Percentiles rank a stretch among this genome's conserved stretches.
Evolutionary conservation across 2,113 vertebrate genomes (phyloP).

Genomic region (Eudorcas thomsonii): DNA sequence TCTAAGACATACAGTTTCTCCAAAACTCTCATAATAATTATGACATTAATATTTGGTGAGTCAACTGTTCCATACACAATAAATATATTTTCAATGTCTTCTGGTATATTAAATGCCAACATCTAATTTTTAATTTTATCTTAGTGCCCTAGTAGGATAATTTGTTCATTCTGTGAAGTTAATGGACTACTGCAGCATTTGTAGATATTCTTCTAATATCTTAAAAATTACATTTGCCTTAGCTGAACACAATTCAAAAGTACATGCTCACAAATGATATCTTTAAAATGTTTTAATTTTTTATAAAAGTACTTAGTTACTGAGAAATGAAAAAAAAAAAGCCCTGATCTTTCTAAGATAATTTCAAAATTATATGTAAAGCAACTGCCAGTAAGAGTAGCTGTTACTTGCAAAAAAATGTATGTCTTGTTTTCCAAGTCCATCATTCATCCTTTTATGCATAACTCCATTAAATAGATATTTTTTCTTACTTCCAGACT

Average conservation of each 20-base stretch:
- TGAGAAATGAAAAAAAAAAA: not conserved
- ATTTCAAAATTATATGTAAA: not conserved
- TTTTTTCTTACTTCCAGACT: slow-evolving; percentile 2
- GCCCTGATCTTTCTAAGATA: not conserved
- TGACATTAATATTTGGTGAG: not conserved
- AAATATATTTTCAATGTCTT: not conserved
- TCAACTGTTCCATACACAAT: not conserved
- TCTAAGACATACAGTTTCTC: not conserved
- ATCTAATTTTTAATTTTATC: not conserved
- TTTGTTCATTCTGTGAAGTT: not conserved
- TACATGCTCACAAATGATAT: not conserved
- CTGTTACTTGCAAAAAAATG: not conserved
- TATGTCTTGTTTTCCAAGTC: not conserved
- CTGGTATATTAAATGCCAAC: not conserved
- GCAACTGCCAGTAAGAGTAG: not conserved
- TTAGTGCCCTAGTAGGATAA: not conserved
- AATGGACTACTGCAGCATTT: not conserved
- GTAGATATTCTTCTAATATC: not conserved
- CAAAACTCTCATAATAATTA: not conserved
- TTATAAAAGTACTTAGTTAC: not conserved
- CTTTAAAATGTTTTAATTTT: slow-evolving; percentile 24
- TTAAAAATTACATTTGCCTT: not conserved
- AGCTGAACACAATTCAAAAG: not conserved
- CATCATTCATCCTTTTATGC: not conserved
- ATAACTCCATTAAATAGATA: not conserved